Base-by-base conservation (phyloP, 1,140 invertebrate species). In the Diploscapter pachys region DNA sequence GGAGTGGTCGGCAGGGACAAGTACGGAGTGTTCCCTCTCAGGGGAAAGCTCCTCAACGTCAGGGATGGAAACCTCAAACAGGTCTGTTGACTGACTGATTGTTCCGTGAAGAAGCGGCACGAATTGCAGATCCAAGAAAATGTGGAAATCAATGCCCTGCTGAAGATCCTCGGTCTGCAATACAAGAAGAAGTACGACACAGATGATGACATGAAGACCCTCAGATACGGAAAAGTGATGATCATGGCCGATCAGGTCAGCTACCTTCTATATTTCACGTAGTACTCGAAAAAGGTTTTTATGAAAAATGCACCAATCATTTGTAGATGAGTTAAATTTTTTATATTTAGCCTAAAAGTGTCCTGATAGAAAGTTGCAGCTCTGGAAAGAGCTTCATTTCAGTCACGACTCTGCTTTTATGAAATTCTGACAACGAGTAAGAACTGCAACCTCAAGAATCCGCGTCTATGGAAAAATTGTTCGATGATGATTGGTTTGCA, bases 191-290 rank as follows among this genome's bases (percentile, higher is more conserved):
- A 97, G 84, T 99, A 99, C 85, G 91, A 93, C 67, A 89, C 89
- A 2, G 82, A 89, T 3, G 95, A 98, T 48, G 93, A 97, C 84
- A 86, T 99, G 78, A 95, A 95, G 86, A 91, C 91, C 0, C 89
- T 99, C 5, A 90, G 97, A 66, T 99, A 99, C 86, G 95, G 95
- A 64, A 94, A 93, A 88, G 87, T 99, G 8, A 99, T 99, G 97
- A 98, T 99, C 72, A 99, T 99, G 97, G 96, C 96, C 77, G 97
- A 99, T 98, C 97, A 99, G 88, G 96, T 82, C 49, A 59, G 55
- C 13, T 8, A 48, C 51, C 63, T 64, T 13, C 8, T 31, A 48
- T 5, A 8, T 48, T 31, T 6, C 13, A 9, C 63, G 8, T 48
- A 64, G 6, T 64, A 9, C 9, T 13, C 13, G 13, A 8, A 48